These are phyloP conservation scores for Chaenodraco wilsoni DNA, from an alignment of 2,797 vertebrate species.

Conservation along the genomic window DNA sequence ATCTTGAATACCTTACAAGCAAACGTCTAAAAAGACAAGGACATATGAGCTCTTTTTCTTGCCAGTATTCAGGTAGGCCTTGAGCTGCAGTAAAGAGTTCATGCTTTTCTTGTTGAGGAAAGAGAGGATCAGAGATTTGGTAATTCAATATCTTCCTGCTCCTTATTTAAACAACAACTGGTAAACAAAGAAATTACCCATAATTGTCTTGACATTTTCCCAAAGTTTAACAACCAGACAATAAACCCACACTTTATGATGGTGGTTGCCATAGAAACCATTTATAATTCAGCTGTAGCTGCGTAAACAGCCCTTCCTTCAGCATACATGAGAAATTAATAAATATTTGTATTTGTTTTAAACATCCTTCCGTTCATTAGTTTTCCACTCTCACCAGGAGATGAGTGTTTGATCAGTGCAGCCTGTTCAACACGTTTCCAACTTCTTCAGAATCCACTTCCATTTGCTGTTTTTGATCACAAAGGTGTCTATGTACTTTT, in stretches of 20 bases:
- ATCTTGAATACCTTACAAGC: no score
- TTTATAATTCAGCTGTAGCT: conserved; percentile 10
- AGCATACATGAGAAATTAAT: not conserved
- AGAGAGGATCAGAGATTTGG: no score
- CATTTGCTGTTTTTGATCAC: no score
- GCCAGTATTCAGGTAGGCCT: no score
- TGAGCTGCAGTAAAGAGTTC: no score
- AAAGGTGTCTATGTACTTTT: no score
- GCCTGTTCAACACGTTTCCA: not conserved
- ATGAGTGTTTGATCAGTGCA: not conserved
- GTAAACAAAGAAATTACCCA: not conserved
- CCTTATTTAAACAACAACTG: no score
- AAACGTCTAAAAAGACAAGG: no score
- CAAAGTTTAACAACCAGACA: not conserved
- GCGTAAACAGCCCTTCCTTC: not conserved
- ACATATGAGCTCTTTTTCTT: no score
- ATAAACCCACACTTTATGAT: not conserved
- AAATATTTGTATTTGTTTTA: not conserved
- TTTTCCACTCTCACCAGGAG: not conserved
- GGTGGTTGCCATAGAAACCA: not conserved
- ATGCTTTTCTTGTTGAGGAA: no score
- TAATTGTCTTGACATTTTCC: not conserved
- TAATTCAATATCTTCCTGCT: no score
- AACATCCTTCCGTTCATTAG: conserved; percentile 3
- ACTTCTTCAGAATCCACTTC: no score